Percentiles rank a stretch among this genome's conserved stretches.
These are phyloP conservation scores for Percopsis omiscomaycus DNA, from an alignment of 2,797 vertebrate species.

Conservation along the genomic window DNA sequence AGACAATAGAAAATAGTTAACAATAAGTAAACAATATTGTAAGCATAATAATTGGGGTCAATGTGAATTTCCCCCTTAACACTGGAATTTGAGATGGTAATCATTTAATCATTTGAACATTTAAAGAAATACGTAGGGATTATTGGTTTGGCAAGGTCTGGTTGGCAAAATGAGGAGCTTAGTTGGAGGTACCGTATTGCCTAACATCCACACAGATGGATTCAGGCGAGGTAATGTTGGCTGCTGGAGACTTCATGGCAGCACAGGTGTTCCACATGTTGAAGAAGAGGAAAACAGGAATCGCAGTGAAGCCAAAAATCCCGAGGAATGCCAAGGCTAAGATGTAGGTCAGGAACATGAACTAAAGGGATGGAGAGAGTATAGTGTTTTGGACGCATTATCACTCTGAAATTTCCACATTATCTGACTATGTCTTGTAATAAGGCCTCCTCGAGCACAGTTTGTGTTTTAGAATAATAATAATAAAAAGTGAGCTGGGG, in stretches of 20 bases:
- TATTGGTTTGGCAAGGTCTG: too few relatives aligned
- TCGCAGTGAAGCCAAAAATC: slow-evolving; percentile 94
- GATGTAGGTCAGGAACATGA: slow-evolving; percentile 97
- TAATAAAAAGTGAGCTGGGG: neutral
- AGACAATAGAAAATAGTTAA: too few relatives aligned
- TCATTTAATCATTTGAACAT: too few relatives aligned
- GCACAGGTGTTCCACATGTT: slow-evolving; percentile 96
- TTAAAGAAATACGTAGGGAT: neutral
- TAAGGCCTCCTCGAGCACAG: neutral
- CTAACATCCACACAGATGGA: slow-evolving; percentile 97
- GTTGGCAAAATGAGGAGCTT: too few relatives aligned
- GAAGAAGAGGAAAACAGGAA: slow-evolving; percentile 97
- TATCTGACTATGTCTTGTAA: too few relatives aligned
- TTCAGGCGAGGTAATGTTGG: slow-evolving; percentile 88
- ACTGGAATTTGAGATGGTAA: too few relatives aligned
- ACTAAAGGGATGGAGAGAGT: slow-evolving; percentile 71
- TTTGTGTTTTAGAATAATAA: neutral
- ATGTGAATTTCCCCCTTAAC: too few relatives aligned
- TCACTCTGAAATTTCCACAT: too few relatives aligned
- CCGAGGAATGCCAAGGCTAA: slow-evolving; percentile 92
- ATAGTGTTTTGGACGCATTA: too few relatives aligned
- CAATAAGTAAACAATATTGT: too few relatives aligned
- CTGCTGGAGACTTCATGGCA: slow-evolving; percentile 87
- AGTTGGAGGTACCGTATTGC: slow-evolving; percentile 85
- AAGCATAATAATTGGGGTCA: too few relatives aligned